Base-by-base conservation (phyloP, 1,140 invertebrate species). In the Sesamia nonagrioides region DNA sequence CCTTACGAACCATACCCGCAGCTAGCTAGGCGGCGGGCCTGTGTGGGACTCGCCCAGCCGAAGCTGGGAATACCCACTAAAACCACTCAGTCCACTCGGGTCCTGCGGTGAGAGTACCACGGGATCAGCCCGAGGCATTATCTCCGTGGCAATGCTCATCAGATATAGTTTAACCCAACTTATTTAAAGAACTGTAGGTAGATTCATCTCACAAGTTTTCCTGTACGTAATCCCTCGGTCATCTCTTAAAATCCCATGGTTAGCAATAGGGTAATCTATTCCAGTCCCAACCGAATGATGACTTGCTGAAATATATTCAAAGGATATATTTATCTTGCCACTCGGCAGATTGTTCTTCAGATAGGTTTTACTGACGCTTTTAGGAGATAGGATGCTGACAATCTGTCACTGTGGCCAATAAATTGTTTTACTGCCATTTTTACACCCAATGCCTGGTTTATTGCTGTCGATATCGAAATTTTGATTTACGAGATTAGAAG, bases 341-440 rank as follows among this genome's bases (percentile, higher is more conserved):
- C 48, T 71, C 33, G 33, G 13, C 27, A 37, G 68, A 71, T 71
- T 71, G 68, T 52, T 35, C 50, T 18, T 5, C 48, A 11, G 45
- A 68, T 68, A 69, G 68, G 68, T 61, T 75, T 63, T 35, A 61
- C 37, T 13, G 40, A 75, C 42, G 58, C 73, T 75, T 61, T 75
- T 61, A 63, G 73, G 42, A 42, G 58, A 75, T 74, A 18, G 72
- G 72, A 74, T 42, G 9, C 66, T 9, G 18, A 42, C 42, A n/a
- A 63, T 69, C 73, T 61, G 58, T 75, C 73, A 75, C 58, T 33
- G 54, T n/a, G 40, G 56, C 11, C 73, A 35, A 75, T 75, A 75
- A 75, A 75, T 75, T 75, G 58, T 75, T 75, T 75, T 75, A 75
- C 40, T 75, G 33, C 42, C 58, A 63, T 75, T 61, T 61, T 75